Evolutionary conservation across 1,140 invertebrate genomes (phyloP).

Genomic region (Diachasma alloeum): DNA sequence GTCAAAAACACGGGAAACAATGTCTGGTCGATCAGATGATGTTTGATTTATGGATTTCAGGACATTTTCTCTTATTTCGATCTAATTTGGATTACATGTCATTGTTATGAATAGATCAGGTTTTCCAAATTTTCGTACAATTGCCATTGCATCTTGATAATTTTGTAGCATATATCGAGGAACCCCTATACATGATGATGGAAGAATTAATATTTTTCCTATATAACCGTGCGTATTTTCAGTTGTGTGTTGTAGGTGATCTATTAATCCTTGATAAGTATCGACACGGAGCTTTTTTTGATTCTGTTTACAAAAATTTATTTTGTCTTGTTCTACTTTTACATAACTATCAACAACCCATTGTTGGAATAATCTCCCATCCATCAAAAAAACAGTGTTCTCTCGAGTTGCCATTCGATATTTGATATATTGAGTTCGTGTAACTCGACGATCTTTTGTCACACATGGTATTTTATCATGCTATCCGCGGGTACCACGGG

Average conservation of each 20-base stretch:
- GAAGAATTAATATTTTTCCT: neutral
- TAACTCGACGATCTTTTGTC: neutral
- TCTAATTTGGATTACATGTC: too few relatives aligned
- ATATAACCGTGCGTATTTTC: neutral
- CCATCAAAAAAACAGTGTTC: neutral
- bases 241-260: neutral
- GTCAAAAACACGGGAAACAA: neutral
- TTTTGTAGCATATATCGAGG: slow-evolving; percentile 53
- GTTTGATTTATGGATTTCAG: too few relatives aligned
- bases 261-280: too few relatives aligned
- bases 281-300: neutral
- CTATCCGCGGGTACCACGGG: neutral
- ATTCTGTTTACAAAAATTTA: neutral
- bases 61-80: too few relatives aligned
- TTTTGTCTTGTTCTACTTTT: slow-evolving; percentile 1
- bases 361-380: neutral
- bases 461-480: neutral
- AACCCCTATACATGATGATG: slow-evolving; percentile 26
- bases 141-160: too few relatives aligned
- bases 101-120: too few relatives aligned
- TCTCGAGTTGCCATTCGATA: neutral
- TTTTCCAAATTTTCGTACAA: too few relatives aligned
- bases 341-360: slow-evolving; percentile 13
- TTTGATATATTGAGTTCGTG: neutral
- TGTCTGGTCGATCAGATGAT: slow-evolving; percentile 47